phyloP scores from a whole-genome alignment of 1,140 invertebrate genomes.

The Pseudomyrmex flavicornis region DNA sequence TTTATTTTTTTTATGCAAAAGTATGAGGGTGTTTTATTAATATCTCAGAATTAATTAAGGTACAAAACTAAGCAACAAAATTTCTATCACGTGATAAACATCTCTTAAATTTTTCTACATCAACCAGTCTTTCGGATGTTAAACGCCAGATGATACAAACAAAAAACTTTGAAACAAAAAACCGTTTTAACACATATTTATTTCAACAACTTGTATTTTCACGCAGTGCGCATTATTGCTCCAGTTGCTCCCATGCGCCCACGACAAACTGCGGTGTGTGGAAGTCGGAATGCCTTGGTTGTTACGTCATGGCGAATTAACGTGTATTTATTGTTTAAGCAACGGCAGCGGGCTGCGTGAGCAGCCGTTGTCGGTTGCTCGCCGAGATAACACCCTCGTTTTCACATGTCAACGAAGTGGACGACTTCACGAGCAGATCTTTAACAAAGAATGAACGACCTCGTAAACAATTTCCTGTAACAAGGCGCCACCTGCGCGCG shows the following conservation, averaged over 20 bases:
- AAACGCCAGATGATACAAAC: slow-evolving; percentile 10
- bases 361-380: slow-evolving; percentile 22
- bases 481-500: slow-evolving; percentile 18
- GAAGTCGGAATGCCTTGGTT: not conserved
- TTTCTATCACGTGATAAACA: not conserved
- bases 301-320: slow-evolving; percentile 37
- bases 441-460: slow-evolving; percentile 23
- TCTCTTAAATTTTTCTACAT: not conserved
- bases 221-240: slow-evolving; percentile 28
- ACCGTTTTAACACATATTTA: slow-evolving; percentile 18
- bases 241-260: not conserved
- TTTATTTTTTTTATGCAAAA: not conserved
- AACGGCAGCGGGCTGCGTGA: slow-evolving; percentile 2
- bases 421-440: slow-evolving; percentile 17
- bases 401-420: slow-evolving; percentile 29
- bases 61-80: not conserved
- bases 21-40: not conserved
- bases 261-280: not conserved
- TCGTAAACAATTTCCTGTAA: not conserved
- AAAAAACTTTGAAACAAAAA: slow-evolving; percentile 25
- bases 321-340: not conserved
- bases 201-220: slow-evolving; percentile 41
- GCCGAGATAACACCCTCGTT: not conserved
- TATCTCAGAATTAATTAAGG: slow-evolving; percentile 3
- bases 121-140: not conserved